Evolutionary conservation across 2,888 invertebrate genomes (phyloP), one percentile per base, ranked within the genome.

Genomic region (Chydorus sphaericus): DNA sequence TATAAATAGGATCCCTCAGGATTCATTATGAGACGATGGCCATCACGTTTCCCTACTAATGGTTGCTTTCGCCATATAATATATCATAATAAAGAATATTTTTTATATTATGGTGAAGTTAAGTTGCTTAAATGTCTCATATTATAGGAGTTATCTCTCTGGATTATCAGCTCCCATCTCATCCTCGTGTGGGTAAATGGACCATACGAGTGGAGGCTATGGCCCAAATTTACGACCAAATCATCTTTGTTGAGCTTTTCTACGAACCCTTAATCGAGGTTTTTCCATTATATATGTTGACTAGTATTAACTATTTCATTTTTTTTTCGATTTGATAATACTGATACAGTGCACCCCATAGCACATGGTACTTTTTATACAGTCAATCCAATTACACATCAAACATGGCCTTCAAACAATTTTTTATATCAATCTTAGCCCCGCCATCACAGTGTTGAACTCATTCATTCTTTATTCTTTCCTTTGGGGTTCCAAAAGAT

Each of bases 191-290:
- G 51, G 71, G 71, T 2, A 62, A 63, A 56, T 71, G 71, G 71
- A 67, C 62, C 57, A 68, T 71, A 31, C 63, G 66, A 48, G 67
- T 69, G 1, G 63, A 66, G 57, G 67, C 69, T 4, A 63, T 65
- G 54, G 64, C 65, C 8, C 70, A 70, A 61, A 60, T 65, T 5
- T 66, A 68, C 57, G 65, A 68, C 56, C 66, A 69, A 55, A 56
- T 48, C 29, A 65, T 71, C 54, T 62, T 63, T 55, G 68, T 71
- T 8, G 69, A 70, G 59, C 69, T 68, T 55, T 70, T 68, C 61
- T 71, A 68, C 60, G 62, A 64, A 6, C 69, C 69, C 8, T 63
- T 65, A 38, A 69, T 68, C 61, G 70, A 70, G 65, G 69, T 69
- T 62, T 57, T 60, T n/a, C n/a, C n/a, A n/a, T n/a, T n/a, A n/a